Evolutionary conservation across 2,113 vertebrate genomes (phyloP), one percentile per base, ranked within the genome.

Genomic region (Gambusia affinis): DNA sequence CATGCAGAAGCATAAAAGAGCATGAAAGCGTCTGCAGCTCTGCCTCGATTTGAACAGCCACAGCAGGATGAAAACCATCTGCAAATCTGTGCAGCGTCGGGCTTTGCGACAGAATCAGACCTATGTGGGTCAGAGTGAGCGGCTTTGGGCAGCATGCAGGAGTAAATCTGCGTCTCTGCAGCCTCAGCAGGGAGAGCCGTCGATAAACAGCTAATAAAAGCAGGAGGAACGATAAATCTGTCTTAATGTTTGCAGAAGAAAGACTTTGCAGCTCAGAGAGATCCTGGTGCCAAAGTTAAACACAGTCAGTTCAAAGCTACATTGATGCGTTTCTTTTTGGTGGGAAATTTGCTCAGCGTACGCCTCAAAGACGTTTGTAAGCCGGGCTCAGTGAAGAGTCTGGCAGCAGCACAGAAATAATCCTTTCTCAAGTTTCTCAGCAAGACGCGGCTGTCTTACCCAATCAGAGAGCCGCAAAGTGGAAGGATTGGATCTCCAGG

Each of bases 121-220:
- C 71, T 86, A 89, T 91, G 76, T 91, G 88, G 91, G 91, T 91
- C 88, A 91, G 83, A 73, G 86, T 83, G 86, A 80, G 85, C 63
- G 66, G 88, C 86, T 89, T 90, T 84, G 86, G 82, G 70, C 78
- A 85, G 81, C 75, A 84, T 27, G 63, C 73, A 87, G 72, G 74
- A 71, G 76, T 66, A 75, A 79, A 90, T 89, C 81, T 67, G 67
- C 74, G 77, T 76, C 37, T 60, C 67, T 61, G 67, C 70, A 33
- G 74, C 90, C 76, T 78, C 84, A 78, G 79, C 82, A 83, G 15
- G 1, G 17, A 31, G 54, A 30, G 68, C n/a, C 63, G 67, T 60
- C 8, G 1, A 74, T 62, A 47, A 31, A 14, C 57, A 60, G 57
- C 47, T 31, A 35, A 37, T 24, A 33, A 65, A 11, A 28, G 22